Conservation (phyloP, 2,113 vertebrate species). For the Motacilla alba region DNA sequence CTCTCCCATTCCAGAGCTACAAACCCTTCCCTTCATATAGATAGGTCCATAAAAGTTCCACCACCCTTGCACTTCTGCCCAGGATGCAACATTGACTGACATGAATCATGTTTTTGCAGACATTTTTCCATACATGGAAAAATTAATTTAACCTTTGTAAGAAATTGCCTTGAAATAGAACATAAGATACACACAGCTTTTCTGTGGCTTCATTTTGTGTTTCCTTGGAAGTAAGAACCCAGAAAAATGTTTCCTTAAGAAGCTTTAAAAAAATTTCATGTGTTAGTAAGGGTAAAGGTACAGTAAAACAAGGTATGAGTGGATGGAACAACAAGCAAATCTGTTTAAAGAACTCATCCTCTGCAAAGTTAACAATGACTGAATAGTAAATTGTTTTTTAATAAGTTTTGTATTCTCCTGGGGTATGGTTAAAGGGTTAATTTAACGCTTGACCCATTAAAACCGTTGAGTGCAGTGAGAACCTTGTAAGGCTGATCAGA, state of each 20-base stretch:
- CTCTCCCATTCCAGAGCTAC: neutral
- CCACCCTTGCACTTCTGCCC: fast-evolving
- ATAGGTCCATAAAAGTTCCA: neutral
- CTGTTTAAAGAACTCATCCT: neutral
- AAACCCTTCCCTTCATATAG: neutral
- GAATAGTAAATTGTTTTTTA: conserved; percentile 67
- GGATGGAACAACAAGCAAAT: neutral
- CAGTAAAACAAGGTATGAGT: neutral
- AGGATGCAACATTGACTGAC: neutral
- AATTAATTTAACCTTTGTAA: neutral
- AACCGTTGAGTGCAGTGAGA: conserved; percentile 74
- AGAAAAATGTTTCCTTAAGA: neutral
- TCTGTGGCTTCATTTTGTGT: neutral
- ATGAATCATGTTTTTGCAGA: neutral
- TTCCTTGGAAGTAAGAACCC: neutral
- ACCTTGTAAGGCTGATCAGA: conserved; percentile 79
- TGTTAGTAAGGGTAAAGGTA: neutral
- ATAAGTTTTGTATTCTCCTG: conserved; percentile 57
- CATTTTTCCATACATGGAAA: neutral
- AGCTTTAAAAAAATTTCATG: neutral
- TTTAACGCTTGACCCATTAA: conserved; percentile 76
- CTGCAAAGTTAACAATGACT: conserved; percentile 9
- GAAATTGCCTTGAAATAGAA: neutral
- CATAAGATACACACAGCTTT: neutral
- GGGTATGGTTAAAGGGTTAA: conserved; percentile 71